phyloP scores from a whole-genome alignment of 2,797 vertebrate genomes.

The Gallinago nigripennis region DNA sequence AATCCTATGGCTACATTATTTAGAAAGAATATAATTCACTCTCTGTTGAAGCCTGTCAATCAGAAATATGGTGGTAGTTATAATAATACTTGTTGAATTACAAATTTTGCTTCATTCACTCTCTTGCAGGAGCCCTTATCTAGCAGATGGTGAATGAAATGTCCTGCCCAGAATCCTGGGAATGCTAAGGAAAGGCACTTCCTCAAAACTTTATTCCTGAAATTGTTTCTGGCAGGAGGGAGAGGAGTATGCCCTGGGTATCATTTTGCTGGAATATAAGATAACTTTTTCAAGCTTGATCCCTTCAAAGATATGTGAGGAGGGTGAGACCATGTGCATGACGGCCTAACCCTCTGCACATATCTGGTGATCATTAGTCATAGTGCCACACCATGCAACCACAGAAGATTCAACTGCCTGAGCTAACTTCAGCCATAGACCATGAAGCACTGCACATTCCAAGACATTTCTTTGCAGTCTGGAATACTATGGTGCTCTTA shows the following conservation, averaged over 20 bases:
- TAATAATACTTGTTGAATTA: not conserved
- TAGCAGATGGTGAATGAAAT: not conserved
- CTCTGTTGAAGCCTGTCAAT: not conserved
- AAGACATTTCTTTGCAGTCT: not conserved
- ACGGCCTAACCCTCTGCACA: not conserved
- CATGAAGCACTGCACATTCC: not conserved
- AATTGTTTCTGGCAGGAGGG: not conserved
- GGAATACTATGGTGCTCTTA: not conserved
- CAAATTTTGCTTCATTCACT: not conserved
- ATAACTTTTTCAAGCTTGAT: not conserved
- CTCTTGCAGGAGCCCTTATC: not conserved
- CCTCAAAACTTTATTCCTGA: not conserved
- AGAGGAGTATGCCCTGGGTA: not conserved
- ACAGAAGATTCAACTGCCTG: not conserved
- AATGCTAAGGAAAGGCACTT: not conserved
- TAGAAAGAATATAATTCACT: not conserved
- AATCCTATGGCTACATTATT: not conserved
- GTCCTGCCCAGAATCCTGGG: not conserved
- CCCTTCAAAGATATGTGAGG: not conserved
- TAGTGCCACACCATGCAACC: not conserved
- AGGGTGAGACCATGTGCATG: accelerated
- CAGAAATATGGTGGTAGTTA: not conserved
- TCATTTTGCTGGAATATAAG: not conserved
- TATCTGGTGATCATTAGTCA: not conserved
- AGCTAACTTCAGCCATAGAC: not conserved